A percentile compares a stretch with the other conserved stretches of the same genome.
Conservation (phyloP, 2,113 vertebrate species). For the Sarotherodon lohbergeri region DNA sequence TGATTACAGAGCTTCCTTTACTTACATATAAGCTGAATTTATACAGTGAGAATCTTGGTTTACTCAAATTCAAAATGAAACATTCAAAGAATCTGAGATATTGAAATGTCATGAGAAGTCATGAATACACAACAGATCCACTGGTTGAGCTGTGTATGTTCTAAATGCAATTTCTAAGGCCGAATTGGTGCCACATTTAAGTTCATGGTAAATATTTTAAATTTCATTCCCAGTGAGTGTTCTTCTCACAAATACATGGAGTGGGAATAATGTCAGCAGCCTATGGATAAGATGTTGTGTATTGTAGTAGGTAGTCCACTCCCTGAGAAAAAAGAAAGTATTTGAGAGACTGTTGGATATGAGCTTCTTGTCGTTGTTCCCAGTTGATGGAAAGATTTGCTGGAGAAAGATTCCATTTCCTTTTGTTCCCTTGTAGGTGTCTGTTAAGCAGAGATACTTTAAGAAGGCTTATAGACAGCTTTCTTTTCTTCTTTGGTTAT, state of each 20-base stretch:
- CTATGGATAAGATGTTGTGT: neutral
- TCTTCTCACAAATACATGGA: conserved; percentile 25
- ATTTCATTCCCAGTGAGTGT: neutral
- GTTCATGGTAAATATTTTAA: neutral
- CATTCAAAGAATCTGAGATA: neutral
- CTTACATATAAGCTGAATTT: neutral
- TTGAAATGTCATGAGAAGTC: neutral
- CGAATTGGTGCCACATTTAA: neutral
- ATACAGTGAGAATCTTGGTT: neutral
- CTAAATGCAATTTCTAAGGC: neutral
- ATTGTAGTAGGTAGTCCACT: neutral
- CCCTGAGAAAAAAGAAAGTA: neutral
- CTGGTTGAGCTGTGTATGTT: neutral
- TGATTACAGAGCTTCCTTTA: neutral
- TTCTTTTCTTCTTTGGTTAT: neutral
- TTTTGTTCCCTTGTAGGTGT: conserved; percentile 42
- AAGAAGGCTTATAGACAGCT: conserved; percentile 9
- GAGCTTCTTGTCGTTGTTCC: conserved; percentile 11
- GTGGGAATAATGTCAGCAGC: conserved; percentile 11
- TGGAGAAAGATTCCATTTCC: conserved; percentile 42
- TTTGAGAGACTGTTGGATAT: neutral
- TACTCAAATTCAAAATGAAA: neutral
- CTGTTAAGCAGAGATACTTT: conserved; percentile 22
- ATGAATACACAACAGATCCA: neutral
- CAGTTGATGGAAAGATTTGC: conserved; percentile 29